Evolutionary conservation across 2,797 vertebrate species (phyloP), one percentile per base, ranked within the genome.

Genomic region (Danio kyathit): DNA sequence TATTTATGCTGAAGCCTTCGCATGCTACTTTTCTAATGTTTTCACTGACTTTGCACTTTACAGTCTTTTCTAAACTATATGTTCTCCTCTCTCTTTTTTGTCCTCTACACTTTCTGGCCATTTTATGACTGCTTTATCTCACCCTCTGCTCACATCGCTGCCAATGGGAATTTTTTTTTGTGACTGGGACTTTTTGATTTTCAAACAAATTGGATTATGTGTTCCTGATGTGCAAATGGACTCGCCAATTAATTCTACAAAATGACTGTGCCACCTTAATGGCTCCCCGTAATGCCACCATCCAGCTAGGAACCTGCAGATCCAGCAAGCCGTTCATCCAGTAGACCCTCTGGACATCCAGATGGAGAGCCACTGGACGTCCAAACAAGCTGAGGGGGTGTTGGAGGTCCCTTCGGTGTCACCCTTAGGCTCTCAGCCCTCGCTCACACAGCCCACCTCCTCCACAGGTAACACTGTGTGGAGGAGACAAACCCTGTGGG

Each of bases 401-500:
- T 79, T 87, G 85, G 95, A 96, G 82, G 94, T 92, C 89, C 93
- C 59, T 73, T 79, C 84, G 8, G 7, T 49, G 3, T 74, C 79
- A 85, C 91, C 87, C 82, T 93, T 92, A 13, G 74, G 91, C 87
- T 93, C 94, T 70, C 93, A 93, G 83, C 92, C 71, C 86, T 95
- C 94, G 73, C 89, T 92, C 86, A 88, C 88, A 41, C 92, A 87
- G 89, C 94, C 95, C 92, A 94, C 95, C 84, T 86, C 91, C 92
- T 93, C 93, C 87, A 92, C 96, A 99, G 98, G 98, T 99, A 99
- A 99, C 90, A 65, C 63, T 79, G 46, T 40, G 70, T 74, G 48
- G 79, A 82, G 78, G 75, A 73, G 43, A 12, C 59, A 61, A 19
- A 60, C 40, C 56, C n/a, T n/a, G n/a, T 38, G 75, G 69, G 65